phyloP scores from a whole-genome alignment of 2,113 vertebrate genomes.

The Chionis minor region DNA sequence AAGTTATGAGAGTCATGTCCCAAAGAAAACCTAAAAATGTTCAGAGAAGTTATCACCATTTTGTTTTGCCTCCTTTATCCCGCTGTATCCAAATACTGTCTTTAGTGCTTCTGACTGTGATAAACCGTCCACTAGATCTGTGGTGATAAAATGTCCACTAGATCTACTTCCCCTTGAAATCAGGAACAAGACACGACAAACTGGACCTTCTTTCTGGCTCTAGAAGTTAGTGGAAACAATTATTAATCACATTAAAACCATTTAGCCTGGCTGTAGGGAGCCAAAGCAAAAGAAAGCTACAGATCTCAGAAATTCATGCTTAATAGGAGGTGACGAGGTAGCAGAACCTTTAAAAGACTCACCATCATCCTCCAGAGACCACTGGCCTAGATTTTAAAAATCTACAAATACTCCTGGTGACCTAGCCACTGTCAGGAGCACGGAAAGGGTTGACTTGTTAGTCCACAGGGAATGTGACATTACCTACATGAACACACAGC shows the following conservation, averaged over 20 bases:
- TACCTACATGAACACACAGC: slow-evolving; percentile 20
- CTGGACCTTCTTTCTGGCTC: not conserved
- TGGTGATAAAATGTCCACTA: not conserved
- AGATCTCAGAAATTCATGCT: slow-evolving; percentile 30
- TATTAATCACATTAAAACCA: not conserved
- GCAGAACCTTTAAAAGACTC: slow-evolving; percentile 66
- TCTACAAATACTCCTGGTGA: slow-evolving; percentile 55
- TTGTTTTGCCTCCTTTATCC: not conserved
- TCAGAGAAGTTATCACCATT: not conserved
- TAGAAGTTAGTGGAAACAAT: not conserved
- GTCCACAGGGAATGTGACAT: slow-evolving; percentile 3
- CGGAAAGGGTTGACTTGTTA: slow-evolving; percentile 7
- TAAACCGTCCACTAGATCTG: not conserved
- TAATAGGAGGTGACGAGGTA: slow-evolving; percentile 65
- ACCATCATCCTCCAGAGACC: slow-evolving; percentile 48
- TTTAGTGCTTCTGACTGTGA: not conserved
- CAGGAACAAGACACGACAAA: not conserved
- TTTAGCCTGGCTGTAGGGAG: not conserved
- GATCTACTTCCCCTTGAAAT: not conserved
- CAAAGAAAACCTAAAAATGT: not conserved
- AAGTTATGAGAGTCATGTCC: not conserved
- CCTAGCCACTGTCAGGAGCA: slow-evolving; percentile 28
- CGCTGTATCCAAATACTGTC: not conserved
- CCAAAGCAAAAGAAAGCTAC: slow-evolving; percentile 22
- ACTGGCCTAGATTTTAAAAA: slow-evolving; percentile 63